phyloP scores from a whole-genome alignment of 2,797 vertebrate species.

The Chaetodon trifasciatus region DNA sequence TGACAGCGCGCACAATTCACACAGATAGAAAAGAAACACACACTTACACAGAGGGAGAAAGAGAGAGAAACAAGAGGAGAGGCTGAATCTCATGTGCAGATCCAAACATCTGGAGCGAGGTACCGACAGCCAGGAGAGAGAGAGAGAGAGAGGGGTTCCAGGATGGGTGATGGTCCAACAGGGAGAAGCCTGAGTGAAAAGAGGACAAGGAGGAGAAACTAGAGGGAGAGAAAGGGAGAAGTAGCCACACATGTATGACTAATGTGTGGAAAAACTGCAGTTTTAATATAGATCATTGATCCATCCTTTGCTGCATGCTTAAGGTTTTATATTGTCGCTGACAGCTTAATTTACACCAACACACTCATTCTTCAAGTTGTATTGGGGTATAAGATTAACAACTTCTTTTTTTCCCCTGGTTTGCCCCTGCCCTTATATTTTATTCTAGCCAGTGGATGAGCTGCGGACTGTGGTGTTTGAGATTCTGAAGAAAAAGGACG shows the following conservation, averaged over 20 bases:
- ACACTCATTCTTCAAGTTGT: not conserved
- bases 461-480: constrained; percentile 87
- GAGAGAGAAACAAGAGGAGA: not conserved
- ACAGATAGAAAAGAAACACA: not conserved
- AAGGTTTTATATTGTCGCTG: not conserved
- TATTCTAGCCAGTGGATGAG: constrained; percentile 89
- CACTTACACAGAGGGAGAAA: not conserved
- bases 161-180: no score
- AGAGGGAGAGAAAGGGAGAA: no score
- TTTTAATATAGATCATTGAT: not conserved
- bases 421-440: not conserved
- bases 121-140: not conserved
- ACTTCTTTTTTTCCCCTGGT: not conserved
- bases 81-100: not conserved
- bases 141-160: no score
- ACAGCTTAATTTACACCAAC: not conserved
- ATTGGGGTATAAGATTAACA: not conserved
- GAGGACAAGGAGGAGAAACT: no score
- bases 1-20: no score
- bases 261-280: not conserved
- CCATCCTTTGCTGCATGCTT: not conserved
- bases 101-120: not conserved
- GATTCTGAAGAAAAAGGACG: constrained; percentile 87
- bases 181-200: no score
- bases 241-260: no score